A percentile compares a stretch with the other conserved stretches of the same genome.
These are phyloP conservation scores for Fregetta grallaria DNA, from an alignment of 2,113 vertebrate species.

Conservation along the genomic window DNA sequence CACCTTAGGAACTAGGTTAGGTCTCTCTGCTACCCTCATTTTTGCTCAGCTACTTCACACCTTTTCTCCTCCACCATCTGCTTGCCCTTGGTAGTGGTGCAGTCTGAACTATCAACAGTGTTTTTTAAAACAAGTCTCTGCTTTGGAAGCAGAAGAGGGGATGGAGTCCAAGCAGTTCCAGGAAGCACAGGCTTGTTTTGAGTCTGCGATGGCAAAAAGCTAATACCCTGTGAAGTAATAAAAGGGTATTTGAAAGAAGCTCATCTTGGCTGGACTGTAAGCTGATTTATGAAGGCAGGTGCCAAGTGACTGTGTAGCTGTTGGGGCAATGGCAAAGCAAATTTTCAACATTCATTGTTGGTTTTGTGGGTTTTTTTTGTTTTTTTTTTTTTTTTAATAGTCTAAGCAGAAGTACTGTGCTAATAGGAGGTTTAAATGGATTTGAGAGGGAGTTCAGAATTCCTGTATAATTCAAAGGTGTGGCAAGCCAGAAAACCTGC, in stretches of 20 bases:
- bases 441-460: not conserved
- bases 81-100: not conserved
- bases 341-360: not conserved
- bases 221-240: not conserved
- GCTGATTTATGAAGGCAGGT: not conserved
- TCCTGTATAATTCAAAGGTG: not conserved
- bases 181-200: not conserved
- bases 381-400: not conserved
- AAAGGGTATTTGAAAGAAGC: not conserved
- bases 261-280: not conserved
- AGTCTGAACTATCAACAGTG: not conserved
- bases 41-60: not conserved
- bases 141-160: not conserved
- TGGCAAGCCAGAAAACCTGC: not conserved
- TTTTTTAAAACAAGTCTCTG: not conserved
- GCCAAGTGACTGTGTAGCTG: not conserved
- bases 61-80: not conserved
- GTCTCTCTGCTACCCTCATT: not conserved
- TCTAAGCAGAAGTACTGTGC: not conserved
- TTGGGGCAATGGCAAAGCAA: not conserved
- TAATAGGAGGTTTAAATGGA: not conserved
- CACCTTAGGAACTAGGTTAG: not conserved
- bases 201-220: not conserved
- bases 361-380: not conserved
- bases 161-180: not conserved